Base-by-base conservation (phyloP, 2,113 vertebrate genomes). In the Aegithalos caudatus region DNA sequence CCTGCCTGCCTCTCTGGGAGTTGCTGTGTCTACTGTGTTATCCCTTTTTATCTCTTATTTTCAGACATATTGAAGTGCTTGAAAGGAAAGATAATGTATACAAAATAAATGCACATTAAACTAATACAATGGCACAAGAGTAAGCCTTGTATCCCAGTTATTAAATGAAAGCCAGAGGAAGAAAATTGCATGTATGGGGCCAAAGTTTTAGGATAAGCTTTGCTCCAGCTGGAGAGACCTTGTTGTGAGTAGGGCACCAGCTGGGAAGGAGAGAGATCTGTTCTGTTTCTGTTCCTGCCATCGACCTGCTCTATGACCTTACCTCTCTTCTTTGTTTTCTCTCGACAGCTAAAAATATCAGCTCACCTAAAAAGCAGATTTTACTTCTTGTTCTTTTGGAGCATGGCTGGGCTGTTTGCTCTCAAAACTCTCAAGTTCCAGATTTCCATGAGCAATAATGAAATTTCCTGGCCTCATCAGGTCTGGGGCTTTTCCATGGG, bases 31-130 rank as follows among this genome's bases (percentile, higher is more conserved):
- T 95, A 76, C 92, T 53, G 78, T 45, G 45, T 92, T 95, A 95
- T 92, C 94, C 66, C 78, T 76, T 76, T 92, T 94, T 86, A 92
- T 92, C 94, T 96, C 81, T 62, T 69, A 60, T 95, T 95, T 92
- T 92, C 91, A 95, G 84, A 57, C 67, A 90, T 93, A 84, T 54
- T 95, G 93, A 92, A 91, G 71, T 56, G 84, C 74, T 91, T 91
- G 93, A 80, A 88, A 91, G 62, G 47, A 47, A 91, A 91, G 95
- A 80, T 91, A 95, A 95, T 20, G 29, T 82, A 80, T 77, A 96
- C 93, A 95, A 92, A 95, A 91, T 66, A 96, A 96, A 92, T n/a
- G 84, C 77, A 58, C 78, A 70, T 90, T 81, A 50, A 85, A 74
- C 42, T 82, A 83, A 94, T 82, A 42, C 78, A 77, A 65, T 54